Base-by-base conservation (phyloP, 1,140 invertebrate species). In the Caenorhabditis tropicalis region DNA sequence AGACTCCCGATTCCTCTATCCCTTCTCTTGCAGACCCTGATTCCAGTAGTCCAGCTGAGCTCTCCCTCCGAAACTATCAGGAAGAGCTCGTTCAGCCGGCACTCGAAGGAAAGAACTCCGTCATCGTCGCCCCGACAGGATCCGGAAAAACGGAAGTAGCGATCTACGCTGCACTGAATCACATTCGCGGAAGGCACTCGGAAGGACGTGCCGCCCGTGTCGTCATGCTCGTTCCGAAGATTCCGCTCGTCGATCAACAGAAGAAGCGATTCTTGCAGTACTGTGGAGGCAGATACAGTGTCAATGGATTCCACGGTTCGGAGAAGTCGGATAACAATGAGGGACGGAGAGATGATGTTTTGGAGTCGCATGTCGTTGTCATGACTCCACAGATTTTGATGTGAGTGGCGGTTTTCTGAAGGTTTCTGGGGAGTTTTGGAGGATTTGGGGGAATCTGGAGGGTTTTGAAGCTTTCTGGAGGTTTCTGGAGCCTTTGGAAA, bases 81-180 rank as follows among this genome's bases (percentile, higher is more conserved):
- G 82, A 87, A 36, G 89, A 90, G 48, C 56, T 90, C 15, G 85
- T 85, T 9, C 56, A 81, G 31, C 46, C 79, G n/a, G 89, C 89
- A 12, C 83, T 90, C n/a, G 80, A 65, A 27, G 89, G 89, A 2
- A 82, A 80, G 46, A 91, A 90, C 31, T 87, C 85, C 29, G 84
- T 90, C 3, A 88, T 90, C 82, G 89, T 89, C 74, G 89, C 89
- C 60, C 89, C 89, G 24, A 90, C 89, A 24, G 89, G 89, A n/a
- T 85, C 86, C 31, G 89, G 89, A n/a, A 90, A 90, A 46, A 90
- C 89, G 0, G 36, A 89, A 21, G 86, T 91, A 31, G 89, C 89
- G 2, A 83, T 84, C 6, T 82, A 91, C 39, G 88, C 91, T 27
- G 89, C 91, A 39, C 31, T 79, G 27, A 87, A 89, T 16, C 89